Percentiles rank a stretch among this genome's conserved stretches.
Conservation (phyloP, 2,113 vertebrate species). For the Odontesthes bonariensis region DNA sequence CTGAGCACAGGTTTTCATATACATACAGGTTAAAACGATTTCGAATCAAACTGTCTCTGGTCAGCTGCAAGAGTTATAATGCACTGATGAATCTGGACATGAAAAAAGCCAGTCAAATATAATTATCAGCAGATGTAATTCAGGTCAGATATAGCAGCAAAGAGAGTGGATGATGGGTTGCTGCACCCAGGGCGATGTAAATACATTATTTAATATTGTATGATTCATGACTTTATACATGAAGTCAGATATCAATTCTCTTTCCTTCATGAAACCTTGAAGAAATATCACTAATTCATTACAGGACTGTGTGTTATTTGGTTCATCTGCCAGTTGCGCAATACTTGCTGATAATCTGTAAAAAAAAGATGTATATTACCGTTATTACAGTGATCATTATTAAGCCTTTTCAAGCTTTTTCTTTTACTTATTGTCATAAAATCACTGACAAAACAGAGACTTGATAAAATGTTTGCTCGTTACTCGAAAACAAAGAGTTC, state of each 20-base stretch:
- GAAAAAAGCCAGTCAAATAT: conserved; percentile 50
- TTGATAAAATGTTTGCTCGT: conserved; percentile 7
- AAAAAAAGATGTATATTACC: conserved; percentile 23
- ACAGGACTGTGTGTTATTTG: conserved; percentile 21
- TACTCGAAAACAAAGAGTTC: conserved; percentile 4
- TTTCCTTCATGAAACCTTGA: conserved; percentile 39
- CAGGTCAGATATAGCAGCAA: conserved; percentile 52
- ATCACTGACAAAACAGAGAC: neutral
- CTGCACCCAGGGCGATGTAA: conserved; percentile 51
- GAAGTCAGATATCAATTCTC: conserved; percentile 51
- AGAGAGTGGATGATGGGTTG: conserved; percentile 42
- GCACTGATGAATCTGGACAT: conserved; percentile 29
- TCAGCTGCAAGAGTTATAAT: conserved; percentile 38
- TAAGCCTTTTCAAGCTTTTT: neutral
- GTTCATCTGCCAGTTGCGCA: conserved; percentile 18
- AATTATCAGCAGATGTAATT: conserved; percentile 62
- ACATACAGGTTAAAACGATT: conserved; percentile 37
- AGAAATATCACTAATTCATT: conserved; percentile 52
- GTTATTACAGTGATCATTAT: neutral
- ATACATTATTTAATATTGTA: conserved; percentile 65
- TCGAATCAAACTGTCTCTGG: conserved; percentile 14
- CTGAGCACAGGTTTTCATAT: conserved; percentile 8
- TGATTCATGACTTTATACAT: conserved; percentile 58
- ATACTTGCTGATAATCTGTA: conserved; percentile 43
- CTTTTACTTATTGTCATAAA: neutral